Conservation (phyloP, 2,797 vertebrate genomes). For the Muraenolepis orangiensis region DNA sequence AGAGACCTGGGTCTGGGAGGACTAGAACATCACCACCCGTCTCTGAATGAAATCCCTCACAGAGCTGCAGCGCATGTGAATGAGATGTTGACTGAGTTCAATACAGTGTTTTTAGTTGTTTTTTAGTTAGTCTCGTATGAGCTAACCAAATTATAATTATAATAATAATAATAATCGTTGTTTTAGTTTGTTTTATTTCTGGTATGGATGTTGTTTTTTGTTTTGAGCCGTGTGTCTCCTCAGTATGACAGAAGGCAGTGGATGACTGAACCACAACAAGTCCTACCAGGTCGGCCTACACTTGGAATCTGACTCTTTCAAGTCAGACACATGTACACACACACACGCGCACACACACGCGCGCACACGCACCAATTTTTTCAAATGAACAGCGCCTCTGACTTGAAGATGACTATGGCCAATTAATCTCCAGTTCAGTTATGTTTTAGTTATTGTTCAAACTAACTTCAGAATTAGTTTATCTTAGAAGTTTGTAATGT, state of each 20-base stretch:
- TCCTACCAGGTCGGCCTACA: too few relatives aligned
- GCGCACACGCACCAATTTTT: neutral
- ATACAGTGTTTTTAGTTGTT: neutral
- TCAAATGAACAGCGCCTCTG: neutral
- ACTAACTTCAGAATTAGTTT: neutral
- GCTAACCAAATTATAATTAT: neutral
- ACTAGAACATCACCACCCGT: neutral
- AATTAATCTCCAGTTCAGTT: neutral
- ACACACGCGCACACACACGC: neutral
- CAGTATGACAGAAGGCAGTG: neutral
- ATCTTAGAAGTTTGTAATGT: neutral
- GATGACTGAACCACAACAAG: neutral
- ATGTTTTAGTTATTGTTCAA: neutral
- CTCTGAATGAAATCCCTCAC: neutral
- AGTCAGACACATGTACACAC: neutral
- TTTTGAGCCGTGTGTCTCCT: neutral
- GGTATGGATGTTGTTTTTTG: neutral
- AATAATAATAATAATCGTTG: too few relatives aligned
- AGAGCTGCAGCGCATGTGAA: neutral
- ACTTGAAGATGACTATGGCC: neutral
- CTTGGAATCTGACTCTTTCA: neutral
- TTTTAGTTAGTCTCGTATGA: neutral
- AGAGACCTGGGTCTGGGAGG: neutral
- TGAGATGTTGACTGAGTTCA: neutral
- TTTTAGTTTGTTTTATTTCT: neutral